Evolutionary conservation across 1,140 invertebrate species (phyloP), one percentile per base, ranked within the genome.

Genomic region (Tetragonula clypearis): DNA sequence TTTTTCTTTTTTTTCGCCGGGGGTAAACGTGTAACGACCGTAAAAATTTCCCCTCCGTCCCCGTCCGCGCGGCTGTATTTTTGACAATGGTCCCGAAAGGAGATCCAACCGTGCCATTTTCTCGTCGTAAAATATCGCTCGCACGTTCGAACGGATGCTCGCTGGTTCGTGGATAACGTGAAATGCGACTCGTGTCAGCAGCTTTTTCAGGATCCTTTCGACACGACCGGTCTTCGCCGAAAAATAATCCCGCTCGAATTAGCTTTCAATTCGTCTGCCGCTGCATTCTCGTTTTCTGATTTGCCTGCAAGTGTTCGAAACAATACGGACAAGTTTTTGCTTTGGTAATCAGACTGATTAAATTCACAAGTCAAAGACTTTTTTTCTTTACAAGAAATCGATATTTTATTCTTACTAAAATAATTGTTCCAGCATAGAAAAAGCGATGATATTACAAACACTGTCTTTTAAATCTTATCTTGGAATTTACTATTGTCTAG

Each of bases 81-180:
- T 55, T 66, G 26, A 76, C 30, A 66, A 69, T 69, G 71, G 19
- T 17, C 3, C 17, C 21, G 75, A 83, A 78, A 41, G 68, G 71
- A 76, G 30, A n/a, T 53, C 62, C 19, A 65, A 56, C 19, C 26
- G 23, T 49, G 26, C n/a, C 17, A 68, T 82, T 65, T 82, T 23
- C 11, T 41, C 21, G 14, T 53, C 12, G 65, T 79, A 69, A 79
- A 35, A 79, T 55, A 65, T 66, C 30, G 49, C 23, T 35, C n/a
- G 58, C 9, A 58, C 58, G 26, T 19, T 35, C 41, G 65, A 78
- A 69, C 49, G 75, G 49, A 58, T 41, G n/a, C 30, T 62, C 35
- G 58, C n/a, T 56, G 49, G 49, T 26, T 65, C 49, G 30, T 17
- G 56, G 26, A 55, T 66, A 56, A 41, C 9, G 26, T 23, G 55